Percentiles rank a stretch among this genome's conserved stretches.
These are phyloP conservation scores for Sylvia borin DNA, from an alignment of 2,797 vertebrate species.

Conservation along the genomic window DNA sequence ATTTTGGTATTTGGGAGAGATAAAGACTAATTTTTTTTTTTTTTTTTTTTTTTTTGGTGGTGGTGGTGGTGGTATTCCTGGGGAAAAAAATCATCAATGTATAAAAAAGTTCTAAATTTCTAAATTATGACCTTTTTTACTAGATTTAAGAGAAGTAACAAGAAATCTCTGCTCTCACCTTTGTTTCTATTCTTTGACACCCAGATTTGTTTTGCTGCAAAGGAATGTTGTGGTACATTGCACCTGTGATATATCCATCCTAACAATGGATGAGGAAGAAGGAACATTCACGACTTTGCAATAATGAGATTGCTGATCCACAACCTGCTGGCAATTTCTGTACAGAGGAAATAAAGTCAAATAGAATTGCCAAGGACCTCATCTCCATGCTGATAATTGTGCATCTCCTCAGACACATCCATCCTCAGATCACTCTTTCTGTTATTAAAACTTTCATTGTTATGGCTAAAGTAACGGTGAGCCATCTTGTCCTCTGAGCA, in stretches of 20 bases:
- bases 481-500: background rate
- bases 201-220: background rate
- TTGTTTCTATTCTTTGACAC: background rate
- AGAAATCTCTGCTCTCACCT: background rate
- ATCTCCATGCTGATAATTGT: background rate
- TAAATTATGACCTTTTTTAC: accelerated
- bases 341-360: background rate
- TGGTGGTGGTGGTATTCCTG: background rate
- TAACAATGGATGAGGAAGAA: background rate
- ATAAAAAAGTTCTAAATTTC: background rate
- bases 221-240: background rate
- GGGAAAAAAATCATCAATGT: background rate
- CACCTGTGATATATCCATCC: background rate
- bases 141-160: background rate
- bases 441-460: background rate
- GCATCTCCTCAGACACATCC: background rate
- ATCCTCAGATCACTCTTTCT: background rate
- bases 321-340: background rate
- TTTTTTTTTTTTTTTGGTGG: no score
- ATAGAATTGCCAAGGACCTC: background rate
- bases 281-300: constrained; percentile 50
- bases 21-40: background rate
- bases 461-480: background rate
- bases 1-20: background rate
- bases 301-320: constrained; percentile 35